These are phyloP conservation scores for Lissonota sp. DNA, from an alignment of 2,888 invertebrate species.

Conservation along the genomic window DNA sequence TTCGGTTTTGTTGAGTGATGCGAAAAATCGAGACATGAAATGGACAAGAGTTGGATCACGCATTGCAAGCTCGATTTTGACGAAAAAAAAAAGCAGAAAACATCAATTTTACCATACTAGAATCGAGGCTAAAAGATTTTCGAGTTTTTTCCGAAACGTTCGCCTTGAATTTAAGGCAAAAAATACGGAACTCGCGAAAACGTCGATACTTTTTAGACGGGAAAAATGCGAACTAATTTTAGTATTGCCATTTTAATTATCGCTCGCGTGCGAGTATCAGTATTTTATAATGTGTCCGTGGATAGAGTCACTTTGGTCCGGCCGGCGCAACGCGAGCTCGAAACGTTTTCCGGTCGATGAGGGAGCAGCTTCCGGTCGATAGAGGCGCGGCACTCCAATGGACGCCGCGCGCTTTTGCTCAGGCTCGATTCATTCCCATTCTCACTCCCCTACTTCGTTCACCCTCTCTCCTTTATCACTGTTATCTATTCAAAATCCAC, in stretches of 20 bases:
- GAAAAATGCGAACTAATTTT: neutral
- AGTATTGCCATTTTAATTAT: neutral
- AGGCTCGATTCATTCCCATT: constrained; percentile 23
- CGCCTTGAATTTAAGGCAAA: too few species aligned
- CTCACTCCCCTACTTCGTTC: neutral
- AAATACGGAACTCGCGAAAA: neutral
- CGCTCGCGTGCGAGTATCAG: neutral
- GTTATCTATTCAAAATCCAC: constrained; percentile 1
- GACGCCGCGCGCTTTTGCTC: constrained; percentile 51
- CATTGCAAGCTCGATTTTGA: too few species aligned
- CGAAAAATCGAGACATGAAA: too few species aligned
- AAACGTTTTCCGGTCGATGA: constrained; percentile 79
- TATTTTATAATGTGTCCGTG: constrained; percentile 9
- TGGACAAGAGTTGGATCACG: neutral
- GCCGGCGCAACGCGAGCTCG: constrained; percentile 40
- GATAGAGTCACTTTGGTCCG: constrained; percentile 44
- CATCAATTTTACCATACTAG: too few species aligned
- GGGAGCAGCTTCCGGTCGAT: constrained; percentile 74
- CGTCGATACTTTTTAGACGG: neutral
- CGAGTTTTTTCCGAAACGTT: too few species aligned
- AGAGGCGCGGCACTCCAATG: constrained; percentile 76
- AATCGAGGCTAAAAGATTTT: too few species aligned
- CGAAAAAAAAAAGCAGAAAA: too few species aligned
- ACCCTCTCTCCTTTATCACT: neutral
- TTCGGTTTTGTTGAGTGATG: too few species aligned